phyloP scores from a whole-genome alignment of 2,797 vertebrate species.

The Myioborus miniatus region DNA sequence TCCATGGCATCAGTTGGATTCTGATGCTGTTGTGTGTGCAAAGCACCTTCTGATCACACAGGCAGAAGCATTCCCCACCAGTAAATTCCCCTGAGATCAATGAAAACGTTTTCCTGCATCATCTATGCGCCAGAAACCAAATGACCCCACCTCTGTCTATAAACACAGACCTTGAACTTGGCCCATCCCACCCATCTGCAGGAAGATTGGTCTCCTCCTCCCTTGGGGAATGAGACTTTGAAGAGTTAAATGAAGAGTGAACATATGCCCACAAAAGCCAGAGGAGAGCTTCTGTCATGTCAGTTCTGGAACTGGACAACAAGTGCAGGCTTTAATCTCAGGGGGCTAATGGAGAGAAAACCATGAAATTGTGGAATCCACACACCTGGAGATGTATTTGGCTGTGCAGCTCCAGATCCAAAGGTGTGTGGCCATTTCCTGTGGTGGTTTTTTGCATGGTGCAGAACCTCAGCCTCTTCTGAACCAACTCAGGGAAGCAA shows the following conservation, averaged over 20 bases:
- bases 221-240: background rate
- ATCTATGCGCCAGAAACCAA: background rate
- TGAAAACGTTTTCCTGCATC: background rate
- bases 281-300: background rate
- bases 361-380: accelerated
- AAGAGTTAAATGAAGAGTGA: background rate
- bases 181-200: accelerated
- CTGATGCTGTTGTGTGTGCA: background rate
- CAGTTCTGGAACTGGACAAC: background rate
- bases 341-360: background rate
- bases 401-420: background rate
- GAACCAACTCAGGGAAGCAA: background rate
- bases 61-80: background rate
- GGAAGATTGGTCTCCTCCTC: background rate
- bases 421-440: accelerated
- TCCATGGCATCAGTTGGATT: accelerated
- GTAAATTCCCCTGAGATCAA: background rate
- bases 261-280: background rate
- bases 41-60: background rate
- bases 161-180: background rate
- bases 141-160: background rate
- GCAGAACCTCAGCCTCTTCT: background rate
- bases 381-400: background rate
- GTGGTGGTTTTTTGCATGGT: background rate
- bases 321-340: background rate